Evolutionary conservation across 1,140 invertebrate species (phyloP).

Genomic region (Heliconius nattereri): DNA sequence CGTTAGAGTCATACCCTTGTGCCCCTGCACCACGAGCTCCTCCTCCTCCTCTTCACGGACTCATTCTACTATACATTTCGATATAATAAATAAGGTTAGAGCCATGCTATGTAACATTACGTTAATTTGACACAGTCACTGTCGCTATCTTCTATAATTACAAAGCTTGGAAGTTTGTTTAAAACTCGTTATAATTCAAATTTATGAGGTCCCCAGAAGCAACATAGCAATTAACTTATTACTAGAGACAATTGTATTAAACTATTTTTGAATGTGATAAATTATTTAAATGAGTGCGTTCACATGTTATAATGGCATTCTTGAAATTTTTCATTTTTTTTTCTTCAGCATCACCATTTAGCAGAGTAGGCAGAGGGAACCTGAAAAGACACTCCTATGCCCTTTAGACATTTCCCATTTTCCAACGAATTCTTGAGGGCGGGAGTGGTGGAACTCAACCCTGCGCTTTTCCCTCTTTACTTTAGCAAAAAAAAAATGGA

Average conservation of each 20-base stretch:
- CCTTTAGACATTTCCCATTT: too few relatives aligned
- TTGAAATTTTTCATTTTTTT: not conserved
- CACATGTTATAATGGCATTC: constrained; percentile 13
- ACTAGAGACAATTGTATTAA: constrained; percentile 36
- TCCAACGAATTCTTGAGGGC: too few relatives aligned
- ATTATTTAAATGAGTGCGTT: constrained; percentile 28
- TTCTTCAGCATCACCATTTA: too few relatives aligned
- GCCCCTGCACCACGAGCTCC: too few relatives aligned
- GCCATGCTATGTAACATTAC: not conserved
- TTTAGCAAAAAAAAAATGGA: too few relatives aligned
- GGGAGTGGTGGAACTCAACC: too few relatives aligned
- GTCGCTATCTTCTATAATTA: constrained; percentile 1
- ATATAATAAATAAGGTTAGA: not conserved
- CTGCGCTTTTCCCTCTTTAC: too few relatives aligned
- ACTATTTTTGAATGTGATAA: constrained; percentile 38
- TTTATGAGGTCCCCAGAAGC: constrained; percentile 26
- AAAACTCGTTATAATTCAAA: constrained; percentile 26
- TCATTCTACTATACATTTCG: not conserved
- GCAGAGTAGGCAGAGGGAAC: too few relatives aligned
- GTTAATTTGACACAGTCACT: not conserved
- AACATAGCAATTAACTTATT: constrained; percentile 34
- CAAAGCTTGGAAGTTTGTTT: constrained; percentile 2
- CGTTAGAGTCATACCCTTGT: too few relatives aligned
- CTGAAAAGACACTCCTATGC: too few relatives aligned
- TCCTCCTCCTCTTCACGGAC: too few relatives aligned